A percentile compares a stretch with the other conserved stretches of the same genome.
Evolutionary conservation across 2,113 vertebrate species (phyloP).

Genomic region (Crotalus horridus): DNA sequence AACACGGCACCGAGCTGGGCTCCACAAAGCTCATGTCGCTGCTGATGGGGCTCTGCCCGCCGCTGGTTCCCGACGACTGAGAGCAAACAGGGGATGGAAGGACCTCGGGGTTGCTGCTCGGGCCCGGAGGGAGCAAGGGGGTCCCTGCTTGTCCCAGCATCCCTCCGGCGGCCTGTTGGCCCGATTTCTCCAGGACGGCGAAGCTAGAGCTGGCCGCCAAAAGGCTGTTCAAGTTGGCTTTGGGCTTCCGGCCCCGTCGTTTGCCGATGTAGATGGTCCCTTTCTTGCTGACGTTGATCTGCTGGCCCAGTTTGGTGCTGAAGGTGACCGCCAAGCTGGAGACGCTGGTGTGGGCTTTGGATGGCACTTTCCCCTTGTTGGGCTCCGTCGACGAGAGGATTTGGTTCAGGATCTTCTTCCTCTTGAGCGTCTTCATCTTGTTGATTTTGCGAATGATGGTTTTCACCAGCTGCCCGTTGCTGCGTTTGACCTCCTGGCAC

Average conservation of each 20-base stretch:
- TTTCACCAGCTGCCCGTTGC: constrained; percentile 89
- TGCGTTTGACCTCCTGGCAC: constrained; percentile 78
- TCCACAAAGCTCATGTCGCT: constrained; percentile 88
- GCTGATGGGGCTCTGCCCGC: constrained; percentile 85
- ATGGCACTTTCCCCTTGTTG: constrained; percentile 79
- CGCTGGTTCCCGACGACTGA: constrained; percentile 80
- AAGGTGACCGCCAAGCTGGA: constrained; percentile 91
- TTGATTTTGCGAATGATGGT: constrained; percentile 95
- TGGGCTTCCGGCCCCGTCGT: constrained; percentile 92
- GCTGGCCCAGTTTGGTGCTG: constrained; percentile 88
- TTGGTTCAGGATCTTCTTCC: constrained; percentile 88
- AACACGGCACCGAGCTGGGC: constrained; percentile 84
- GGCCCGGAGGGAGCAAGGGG: constrained; percentile 73
- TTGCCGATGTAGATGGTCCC: constrained; percentile 99
- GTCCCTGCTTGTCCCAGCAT: constrained; percentile 72
- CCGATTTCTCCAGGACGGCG: constrained; percentile 68
- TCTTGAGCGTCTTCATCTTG: constrained; percentile 95
- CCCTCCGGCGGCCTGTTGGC: constrained; percentile 70
- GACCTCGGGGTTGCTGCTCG: constrained; percentile 66
- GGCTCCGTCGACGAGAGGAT: constrained; percentile 74
- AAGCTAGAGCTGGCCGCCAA: constrained; percentile 59
- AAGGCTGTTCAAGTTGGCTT: constrained; percentile 74
- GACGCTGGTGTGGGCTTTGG: constrained; percentile 80
- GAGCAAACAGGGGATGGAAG: constrained; percentile 87
- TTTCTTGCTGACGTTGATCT: constrained; percentile 98